Percentiles rank a stretch among this genome's conserved stretches.
Conservation (phyloP, 2,113 vertebrate genomes). For the Colistium nudipinnis region DNA sequence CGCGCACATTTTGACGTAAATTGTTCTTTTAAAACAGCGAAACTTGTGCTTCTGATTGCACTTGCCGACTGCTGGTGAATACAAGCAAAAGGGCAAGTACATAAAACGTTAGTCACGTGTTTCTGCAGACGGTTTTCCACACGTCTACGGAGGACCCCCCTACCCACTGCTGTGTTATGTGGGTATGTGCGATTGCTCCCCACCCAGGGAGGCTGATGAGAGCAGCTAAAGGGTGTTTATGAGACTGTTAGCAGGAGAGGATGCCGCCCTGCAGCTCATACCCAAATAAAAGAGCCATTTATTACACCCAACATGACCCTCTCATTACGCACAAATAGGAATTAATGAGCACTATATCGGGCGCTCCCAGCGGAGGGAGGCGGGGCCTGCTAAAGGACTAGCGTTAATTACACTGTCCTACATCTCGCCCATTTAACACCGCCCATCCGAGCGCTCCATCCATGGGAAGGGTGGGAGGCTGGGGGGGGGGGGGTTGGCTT, state of each 20-base stretch:
- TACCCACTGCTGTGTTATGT: slow-evolving; percentile 15
- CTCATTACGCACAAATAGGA: slow-evolving; percentile 84
- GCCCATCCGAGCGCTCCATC: slow-evolving; percentile 64
- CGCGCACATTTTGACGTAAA: too few relatives aligned
- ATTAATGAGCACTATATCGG: slow-evolving; percentile 83
- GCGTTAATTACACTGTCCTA: slow-evolving; percentile 83
- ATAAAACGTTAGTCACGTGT: neutral
- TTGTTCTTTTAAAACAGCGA: neutral
- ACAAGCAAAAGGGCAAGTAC: neutral
- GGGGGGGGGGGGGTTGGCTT: slow-evolving; percentile 16
- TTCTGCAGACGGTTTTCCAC: slow-evolving; percentile 27
- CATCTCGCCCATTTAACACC: slow-evolving; percentile 78
- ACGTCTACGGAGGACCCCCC: slow-evolving; percentile 13
- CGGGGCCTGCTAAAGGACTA: slow-evolving; percentile 83
- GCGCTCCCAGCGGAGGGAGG: slow-evolving; percentile 80
- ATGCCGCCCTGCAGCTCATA: slow-evolving; percentile 75
- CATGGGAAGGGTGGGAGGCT: slow-evolving; percentile 22
- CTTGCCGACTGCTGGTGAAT: neutral
- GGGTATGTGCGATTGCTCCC: slow-evolving; percentile 42
- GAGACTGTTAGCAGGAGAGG: slow-evolving; percentile 74
- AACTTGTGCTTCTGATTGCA: too few relatives aligned
- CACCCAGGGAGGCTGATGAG: slow-evolving; percentile 67
- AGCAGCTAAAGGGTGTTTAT: slow-evolving; percentile 75
- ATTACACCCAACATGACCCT: slow-evolving; percentile 83
- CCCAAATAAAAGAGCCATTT: slow-evolving; percentile 83